These are phyloP conservation scores for Jacana jacana DNA, from an alignment of 2,113 vertebrate species.

Conservation along the genomic window DNA sequence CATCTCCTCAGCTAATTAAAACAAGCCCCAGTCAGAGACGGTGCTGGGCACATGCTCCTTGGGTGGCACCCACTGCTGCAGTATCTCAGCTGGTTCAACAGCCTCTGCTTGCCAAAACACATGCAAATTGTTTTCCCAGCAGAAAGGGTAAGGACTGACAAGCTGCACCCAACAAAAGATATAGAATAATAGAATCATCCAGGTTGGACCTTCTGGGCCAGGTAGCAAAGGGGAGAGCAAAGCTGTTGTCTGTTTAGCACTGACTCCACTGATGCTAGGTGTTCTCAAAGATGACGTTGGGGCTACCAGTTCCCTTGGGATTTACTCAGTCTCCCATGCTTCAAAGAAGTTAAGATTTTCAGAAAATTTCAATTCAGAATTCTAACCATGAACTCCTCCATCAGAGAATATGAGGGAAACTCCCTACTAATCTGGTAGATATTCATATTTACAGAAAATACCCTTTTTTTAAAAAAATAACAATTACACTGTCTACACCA, in stretches of 20 bases:
- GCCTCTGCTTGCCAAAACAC: background rate
- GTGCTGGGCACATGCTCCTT: background rate
- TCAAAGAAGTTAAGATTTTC: background rate
- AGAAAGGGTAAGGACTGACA: background rate
- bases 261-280: no score
- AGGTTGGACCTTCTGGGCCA: background rate
- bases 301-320: background rate
- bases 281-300: background rate
- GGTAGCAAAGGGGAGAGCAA: background rate
- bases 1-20: background rate
- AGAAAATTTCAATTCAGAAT: background rate
- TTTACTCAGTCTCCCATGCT: background rate
- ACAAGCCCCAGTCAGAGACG: background rate
- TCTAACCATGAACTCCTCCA: background rate
- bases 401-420: background rate
- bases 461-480: background rate
- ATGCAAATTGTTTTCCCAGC: background rate
- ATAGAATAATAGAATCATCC: background rate
- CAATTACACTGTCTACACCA: background rate
- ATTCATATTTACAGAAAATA: background rate
- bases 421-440: background rate
- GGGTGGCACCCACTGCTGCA: background rate
- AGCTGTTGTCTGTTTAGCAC: background rate
- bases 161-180: background rate
- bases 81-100: background rate